phyloP scores from a whole-genome alignment of 2,888 invertebrate genomes.

The Eretmocerus hayati region DNA sequence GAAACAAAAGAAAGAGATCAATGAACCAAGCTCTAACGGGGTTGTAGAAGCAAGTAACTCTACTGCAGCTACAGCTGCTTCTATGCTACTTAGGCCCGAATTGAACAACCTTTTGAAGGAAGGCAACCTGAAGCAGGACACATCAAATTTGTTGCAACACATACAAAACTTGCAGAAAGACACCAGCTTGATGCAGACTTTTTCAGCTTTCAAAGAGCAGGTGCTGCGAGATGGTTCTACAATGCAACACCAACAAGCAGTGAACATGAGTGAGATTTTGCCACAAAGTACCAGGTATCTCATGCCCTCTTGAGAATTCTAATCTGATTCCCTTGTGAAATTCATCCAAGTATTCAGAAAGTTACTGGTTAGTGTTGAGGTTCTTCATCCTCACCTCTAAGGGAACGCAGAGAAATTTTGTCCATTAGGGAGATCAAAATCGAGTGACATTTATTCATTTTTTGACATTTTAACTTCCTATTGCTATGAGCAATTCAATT shows the following conservation, averaged over 20 bases:
- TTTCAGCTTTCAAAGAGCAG: conserved; percentile 42
- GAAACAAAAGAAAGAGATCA: conserved; percentile 36
- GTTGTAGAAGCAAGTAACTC: not conserved
- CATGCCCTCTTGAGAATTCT: conserved; percentile 42
- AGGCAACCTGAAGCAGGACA: conserved; percentile 34
- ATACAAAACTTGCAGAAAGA: conserved; percentile 42
- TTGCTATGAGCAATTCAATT: too few species aligned
- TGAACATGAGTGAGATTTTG: conserved; percentile 44
- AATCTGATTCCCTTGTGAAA: too few species aligned
- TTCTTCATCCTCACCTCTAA: too few species aligned
- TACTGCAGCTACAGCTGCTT: not conserved
- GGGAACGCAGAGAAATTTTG: too few species aligned
- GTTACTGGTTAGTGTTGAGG: too few species aligned
- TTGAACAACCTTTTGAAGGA: conserved; percentile 34
- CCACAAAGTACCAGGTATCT: conserved; percentile 44
- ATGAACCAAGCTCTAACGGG: conserved; percentile 28
- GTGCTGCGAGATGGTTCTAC: conserved; percentile 34
- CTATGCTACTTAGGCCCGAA: conserved; percentile 15
- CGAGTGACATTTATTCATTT: too few species aligned
- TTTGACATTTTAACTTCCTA: too few species aligned
- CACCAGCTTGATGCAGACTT: conserved; percentile 38
- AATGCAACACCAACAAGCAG: conserved; percentile 36
- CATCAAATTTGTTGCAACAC: conserved; percentile 33
- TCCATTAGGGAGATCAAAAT: too few species aligned
- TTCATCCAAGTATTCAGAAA: too few species aligned